A percentile compares a stretch with the other conserved stretches of the same genome.
Evolutionary conservation across 2,113 vertebrate species (phyloP).

Genomic region (Colinus virginianus): DNA sequence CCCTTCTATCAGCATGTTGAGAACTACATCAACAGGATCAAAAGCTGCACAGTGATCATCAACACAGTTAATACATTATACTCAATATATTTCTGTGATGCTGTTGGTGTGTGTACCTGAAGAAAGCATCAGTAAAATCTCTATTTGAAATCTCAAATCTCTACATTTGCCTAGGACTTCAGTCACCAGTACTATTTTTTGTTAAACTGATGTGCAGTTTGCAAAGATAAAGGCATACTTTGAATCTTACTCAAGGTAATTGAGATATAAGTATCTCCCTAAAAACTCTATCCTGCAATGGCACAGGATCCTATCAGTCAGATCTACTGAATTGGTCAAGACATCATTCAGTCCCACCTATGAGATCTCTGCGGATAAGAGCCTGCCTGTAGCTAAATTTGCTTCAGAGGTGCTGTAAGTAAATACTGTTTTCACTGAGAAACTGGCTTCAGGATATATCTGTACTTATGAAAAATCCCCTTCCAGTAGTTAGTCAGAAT

Average conservation of each 20-base stretch:
- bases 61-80: not conserved
- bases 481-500: not conserved
- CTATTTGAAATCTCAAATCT: not conserved
- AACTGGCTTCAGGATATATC: not conserved
- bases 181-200: not conserved
- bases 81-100: not conserved
- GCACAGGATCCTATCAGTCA: not conserved
- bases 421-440: not conserved
- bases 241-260: not conserved
- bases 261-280: not conserved
- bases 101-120: not conserved
- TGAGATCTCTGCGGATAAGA: not conserved
- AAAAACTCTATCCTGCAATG: not conserved
- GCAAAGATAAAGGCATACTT: not conserved
- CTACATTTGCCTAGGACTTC: not conserved
- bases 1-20: not conserved
- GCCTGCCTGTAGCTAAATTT: not conserved
- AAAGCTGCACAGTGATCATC: not conserved
- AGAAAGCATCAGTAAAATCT: not conserved
- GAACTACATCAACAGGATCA: conserved; percentile 6
- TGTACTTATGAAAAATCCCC: not conserved
- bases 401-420: not conserved
- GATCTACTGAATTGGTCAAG: not conserved
- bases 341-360: not conserved
- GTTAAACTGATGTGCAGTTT: not conserved